Conservation (phyloP, 2,113 vertebrate species). For the Artemisiospiza belli region DNA sequence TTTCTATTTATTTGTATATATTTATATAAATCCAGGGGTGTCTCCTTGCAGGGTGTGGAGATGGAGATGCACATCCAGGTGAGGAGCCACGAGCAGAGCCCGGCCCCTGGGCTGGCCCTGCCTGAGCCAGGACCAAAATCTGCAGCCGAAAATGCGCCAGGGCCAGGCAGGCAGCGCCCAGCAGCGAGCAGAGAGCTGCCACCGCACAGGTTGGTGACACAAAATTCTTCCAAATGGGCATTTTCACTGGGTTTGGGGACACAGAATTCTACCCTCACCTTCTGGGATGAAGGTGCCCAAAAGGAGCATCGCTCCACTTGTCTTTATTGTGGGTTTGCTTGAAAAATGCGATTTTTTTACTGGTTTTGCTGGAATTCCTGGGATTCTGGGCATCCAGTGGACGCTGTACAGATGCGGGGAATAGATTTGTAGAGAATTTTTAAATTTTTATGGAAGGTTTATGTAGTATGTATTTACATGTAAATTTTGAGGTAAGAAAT, state of each 20-base stretch:
- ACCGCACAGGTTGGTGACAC: constrained; percentile 29
- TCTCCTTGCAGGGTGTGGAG: constrained; percentile 11
- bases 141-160: not conserved
- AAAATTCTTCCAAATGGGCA: not conserved
- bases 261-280: not conserved
- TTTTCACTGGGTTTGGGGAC: too few relatives aligned
- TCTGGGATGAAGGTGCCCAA: too few relatives aligned
- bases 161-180: not conserved
- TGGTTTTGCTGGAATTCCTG: too few relatives aligned
- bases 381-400: too few relatives aligned
- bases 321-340: not conserved
- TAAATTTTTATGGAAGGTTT: too few relatives aligned
- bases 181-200: not conserved
- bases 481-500: too few relatives aligned
- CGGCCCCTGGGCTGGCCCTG: not conserved
- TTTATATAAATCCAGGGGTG: too few relatives aligned
- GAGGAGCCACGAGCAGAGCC: not conserved
- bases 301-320: not conserved
- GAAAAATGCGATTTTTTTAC: not conserved
- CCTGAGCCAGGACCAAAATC: not conserved
- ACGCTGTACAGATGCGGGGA: too few relatives aligned
- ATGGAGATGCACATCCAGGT: constrained; percentile 21
- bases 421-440: too few relatives aligned
- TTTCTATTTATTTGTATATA: too few relatives aligned
- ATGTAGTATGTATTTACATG: too few relatives aligned